Evolutionary conservation across 2,888 invertebrate species (phyloP), one percentile per base, ranked within the genome.

Genomic region (Notodonta dromedarius): DNA sequence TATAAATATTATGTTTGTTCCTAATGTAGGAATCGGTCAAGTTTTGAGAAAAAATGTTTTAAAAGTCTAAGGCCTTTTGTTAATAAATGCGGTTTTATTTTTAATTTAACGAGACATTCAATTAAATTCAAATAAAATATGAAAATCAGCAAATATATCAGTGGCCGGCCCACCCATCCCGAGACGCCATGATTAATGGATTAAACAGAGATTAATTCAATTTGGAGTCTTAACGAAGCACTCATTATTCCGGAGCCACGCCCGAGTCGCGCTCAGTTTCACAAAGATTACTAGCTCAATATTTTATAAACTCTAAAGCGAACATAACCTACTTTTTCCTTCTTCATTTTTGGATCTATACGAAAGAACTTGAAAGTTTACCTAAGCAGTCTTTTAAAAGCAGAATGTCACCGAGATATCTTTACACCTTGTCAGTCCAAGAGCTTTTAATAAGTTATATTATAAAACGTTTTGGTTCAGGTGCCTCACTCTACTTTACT

Each of bases 121-220:
- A 52, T 52, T 52, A 52, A 52, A 52, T 16, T 32, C 16, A 50
- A 50, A 50, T 50, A 24, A 62, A 24, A 59, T 65, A 72, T 65
- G 61, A 70, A 71, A 63, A 60, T 52, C 61, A 16, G 58, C 53
- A 52, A 46, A 58, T 59, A 67, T 13, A 52, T 52, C n/a, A 32
- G 4, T 7, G 4, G 32, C 13, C 50, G 16, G 56, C 5, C 48
- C 48, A 67, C 73, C 70, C 63, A 56, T n/a, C 51, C n/a, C 61
- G 40, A 62, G 54, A 48, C 55, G 50, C 61, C 1, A 59, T 63
- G 67, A 76, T 68, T 71, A 66, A 76, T 73, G 53, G 60, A 69
- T 66, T 67, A 62, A 71, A 69, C 39, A 56, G 32, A 59, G 58
- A 68, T 67, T 69, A 63, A 66, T 64, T 68, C 53, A 51, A 69